Conservation (phyloP, 1,140 invertebrate species). For the Eciton burchellii region DNA sequence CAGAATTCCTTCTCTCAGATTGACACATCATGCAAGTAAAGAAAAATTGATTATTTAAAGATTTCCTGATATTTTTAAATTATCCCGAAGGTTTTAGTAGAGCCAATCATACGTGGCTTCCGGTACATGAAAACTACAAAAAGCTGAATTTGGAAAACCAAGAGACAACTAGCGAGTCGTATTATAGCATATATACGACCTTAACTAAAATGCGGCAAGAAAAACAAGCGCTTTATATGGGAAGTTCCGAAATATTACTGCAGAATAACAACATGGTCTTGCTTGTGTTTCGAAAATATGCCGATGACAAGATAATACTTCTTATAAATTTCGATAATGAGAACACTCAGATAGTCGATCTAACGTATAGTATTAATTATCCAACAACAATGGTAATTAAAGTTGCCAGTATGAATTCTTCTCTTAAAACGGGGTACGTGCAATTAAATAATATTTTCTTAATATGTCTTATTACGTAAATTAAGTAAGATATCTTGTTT, state of each 20-base stretch:
- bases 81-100: constrained; percentile 1
- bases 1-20: too few species aligned
- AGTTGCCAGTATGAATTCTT: not conserved
- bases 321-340: constrained; percentile 1
- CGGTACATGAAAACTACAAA: constrained; percentile 86
- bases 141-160: constrained; percentile 86
- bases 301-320: not conserved
- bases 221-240: not conserved
- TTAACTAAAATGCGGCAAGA: not conserved
- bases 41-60: too few species aligned
- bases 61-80: too few species aligned
- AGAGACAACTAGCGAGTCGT: constrained; percentile 79
- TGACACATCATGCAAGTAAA: too few species aligned
- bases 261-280: not conserved
- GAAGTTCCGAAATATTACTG: not conserved
- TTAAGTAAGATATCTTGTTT: too few species aligned
- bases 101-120: constrained; percentile 86
- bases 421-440: not conserved
- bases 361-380: not conserved
- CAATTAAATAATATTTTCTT: too few species aligned
- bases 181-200: constrained; percentile 84
- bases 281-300: not conserved
- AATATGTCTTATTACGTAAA: too few species aligned
- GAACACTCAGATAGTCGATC: not conserved
- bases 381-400: not conserved